phyloP scores from a whole-genome alignment of 2,797 vertebrate genomes.

The Varecia variegata region DNA sequence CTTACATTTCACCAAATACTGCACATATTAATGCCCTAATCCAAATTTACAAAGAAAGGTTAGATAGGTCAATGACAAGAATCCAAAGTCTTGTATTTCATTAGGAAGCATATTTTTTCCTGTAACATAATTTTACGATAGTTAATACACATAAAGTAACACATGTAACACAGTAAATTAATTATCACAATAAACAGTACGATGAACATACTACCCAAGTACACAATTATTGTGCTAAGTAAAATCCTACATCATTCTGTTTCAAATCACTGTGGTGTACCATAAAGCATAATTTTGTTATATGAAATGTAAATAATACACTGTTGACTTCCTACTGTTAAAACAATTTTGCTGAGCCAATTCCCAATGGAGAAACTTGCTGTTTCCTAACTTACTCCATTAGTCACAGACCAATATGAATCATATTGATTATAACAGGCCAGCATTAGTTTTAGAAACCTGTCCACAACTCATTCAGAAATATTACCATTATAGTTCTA shows the following conservation, averaged over 20 bases:
- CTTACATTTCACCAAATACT: not conserved
- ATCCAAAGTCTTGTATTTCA: not conserved
- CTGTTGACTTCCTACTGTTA: constrained; percentile 57
- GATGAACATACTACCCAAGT: not conserved
- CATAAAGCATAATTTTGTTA: rapidly evolving
- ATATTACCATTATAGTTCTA: not conserved
- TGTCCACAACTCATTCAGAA: not conserved
- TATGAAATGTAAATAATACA: not conserved
- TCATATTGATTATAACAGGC: constrained; percentile 8
- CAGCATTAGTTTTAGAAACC: not conserved
- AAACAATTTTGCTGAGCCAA: constrained; percentile 31
- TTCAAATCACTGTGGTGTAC: not conserved
- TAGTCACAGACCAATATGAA: constrained; percentile 73
- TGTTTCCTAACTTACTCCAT: constrained; percentile 73
- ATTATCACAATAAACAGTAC: not conserved
- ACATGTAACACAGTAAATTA: not conserved
- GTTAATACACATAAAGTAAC: not conserved
- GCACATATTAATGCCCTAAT: not conserved
- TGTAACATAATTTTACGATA: not conserved
- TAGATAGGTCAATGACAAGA: not conserved
- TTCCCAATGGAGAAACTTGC: constrained; percentile 72
- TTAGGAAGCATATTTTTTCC: not conserved
- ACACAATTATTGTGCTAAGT: not conserved
- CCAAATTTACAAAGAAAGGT: not conserved
- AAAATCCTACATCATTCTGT: not conserved